phyloP scores from a whole-genome alignment of 2,797 vertebrate genomes.

The Babyrousa celebensis region DNA sequence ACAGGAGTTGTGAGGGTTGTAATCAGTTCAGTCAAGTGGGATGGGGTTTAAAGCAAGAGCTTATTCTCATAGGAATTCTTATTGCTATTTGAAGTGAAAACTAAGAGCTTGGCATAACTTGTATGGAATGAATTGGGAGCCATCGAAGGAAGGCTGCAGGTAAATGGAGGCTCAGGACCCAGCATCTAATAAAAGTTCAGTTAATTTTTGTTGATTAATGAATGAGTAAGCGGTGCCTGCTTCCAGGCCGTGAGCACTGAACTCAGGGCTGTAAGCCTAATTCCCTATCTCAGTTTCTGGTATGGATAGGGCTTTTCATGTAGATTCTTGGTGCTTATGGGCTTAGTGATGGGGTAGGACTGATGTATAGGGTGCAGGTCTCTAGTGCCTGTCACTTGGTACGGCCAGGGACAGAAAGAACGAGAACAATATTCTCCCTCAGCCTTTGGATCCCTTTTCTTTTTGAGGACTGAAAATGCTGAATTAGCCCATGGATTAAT shows the following conservation, averaged over 20 bases:
- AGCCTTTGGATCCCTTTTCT: not conserved
- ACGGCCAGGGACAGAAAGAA: not conserved
- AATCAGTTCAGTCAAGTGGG: not conserved
- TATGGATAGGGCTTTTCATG: not conserved
- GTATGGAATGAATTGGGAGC: not conserved
- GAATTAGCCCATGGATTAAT: not conserved
- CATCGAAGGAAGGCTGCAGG: not conserved
- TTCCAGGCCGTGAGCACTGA: not conserved
- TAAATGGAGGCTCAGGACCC: not conserved
- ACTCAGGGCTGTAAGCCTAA: not conserved
- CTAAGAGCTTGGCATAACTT: not conserved
- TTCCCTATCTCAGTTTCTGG: not conserved
- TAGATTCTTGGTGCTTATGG: not conserved
- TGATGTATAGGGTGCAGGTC: not conserved
- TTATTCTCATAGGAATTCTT: slow-evolving; percentile 16
- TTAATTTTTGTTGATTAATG: slow-evolving; percentile 45
- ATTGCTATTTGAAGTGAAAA: slow-evolving; percentile 29
- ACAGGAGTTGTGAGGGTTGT: not conserved
- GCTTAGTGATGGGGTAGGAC: not conserved
- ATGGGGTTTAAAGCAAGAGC: slow-evolving; percentile 15
- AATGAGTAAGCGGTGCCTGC: not conserved
- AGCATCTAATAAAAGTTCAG: slow-evolving; percentile 7
- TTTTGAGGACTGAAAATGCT: not conserved
- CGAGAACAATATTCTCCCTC: not conserved
- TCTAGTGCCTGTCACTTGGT: not conserved